Percentiles rank a stretch among this genome's conserved stretches.
Evolutionary conservation across 2,888 invertebrate species (phyloP).

Genomic region (Coelopa pilipes): DNA sequence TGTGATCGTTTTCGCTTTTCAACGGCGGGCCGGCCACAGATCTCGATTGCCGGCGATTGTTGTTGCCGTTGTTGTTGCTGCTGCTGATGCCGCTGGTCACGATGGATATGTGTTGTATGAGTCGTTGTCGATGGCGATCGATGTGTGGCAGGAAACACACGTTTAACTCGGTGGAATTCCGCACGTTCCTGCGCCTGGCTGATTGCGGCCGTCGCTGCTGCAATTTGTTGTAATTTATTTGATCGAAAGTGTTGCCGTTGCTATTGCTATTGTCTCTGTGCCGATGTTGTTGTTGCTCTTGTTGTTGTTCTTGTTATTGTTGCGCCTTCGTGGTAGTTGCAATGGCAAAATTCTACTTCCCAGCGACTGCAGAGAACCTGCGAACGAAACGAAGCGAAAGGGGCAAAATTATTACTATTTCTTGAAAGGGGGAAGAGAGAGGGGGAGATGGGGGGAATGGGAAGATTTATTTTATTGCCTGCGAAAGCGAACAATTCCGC

Average conservation of each 20-base stretch:
- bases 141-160: slow-evolving; percentile 27
- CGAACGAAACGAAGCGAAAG: slow-evolving; percentile 15
- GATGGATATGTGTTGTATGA: not conserved
- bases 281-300: slow-evolving; percentile 3
- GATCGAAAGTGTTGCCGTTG: not conserved
- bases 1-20: slow-evolving; percentile 35
- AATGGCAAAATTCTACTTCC: not conserved
- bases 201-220: slow-evolving; percentile 9
- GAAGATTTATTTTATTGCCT: too few relatives aligned
- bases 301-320: not conserved
- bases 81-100: too few relatives aligned
- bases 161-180: slow-evolving; percentile 5
- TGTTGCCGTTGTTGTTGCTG: slow-evolving; percentile 4
- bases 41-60: slow-evolving; percentile 7
- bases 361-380: slow-evolving; percentile 1
- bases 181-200: not conserved
- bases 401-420: slow-evolving; percentile 17
- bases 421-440: not conserved
- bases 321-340: slow-evolving; percentile 9
- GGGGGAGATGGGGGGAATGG: too few relatives aligned
- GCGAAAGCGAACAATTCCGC: too few relatives aligned
- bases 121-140: not conserved
- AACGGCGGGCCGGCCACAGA: not conserved
- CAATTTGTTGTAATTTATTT: slow-evolving; percentile 14
- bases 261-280: not conserved